Conservation (phyloP, 1,140 invertebrate species). For the Saxidomus purpurata region DNA sequence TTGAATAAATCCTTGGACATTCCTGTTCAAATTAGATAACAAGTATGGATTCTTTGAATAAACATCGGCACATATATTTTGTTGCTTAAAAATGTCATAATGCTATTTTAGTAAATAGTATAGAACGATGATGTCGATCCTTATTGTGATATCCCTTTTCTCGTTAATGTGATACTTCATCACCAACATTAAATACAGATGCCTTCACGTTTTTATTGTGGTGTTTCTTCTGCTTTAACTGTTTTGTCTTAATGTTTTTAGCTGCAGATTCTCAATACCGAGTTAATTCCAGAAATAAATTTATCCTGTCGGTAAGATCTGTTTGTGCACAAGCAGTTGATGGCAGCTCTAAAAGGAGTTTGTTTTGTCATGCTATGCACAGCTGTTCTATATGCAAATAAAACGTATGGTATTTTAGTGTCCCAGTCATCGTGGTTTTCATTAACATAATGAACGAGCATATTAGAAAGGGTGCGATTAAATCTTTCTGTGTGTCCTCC, state of each 20-base stretch:
- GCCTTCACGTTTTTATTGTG: constrained; percentile 11
- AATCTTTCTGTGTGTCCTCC: constrained; percentile 68
- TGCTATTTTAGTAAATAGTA: no score
- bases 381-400: constrained; percentile 1
- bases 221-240: neutral
- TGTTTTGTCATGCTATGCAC: neutral
- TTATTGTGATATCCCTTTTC: no score
- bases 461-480: constrained; percentile 59
- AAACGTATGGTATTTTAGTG: neutral
- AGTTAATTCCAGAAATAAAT: neutral
- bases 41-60: no score
- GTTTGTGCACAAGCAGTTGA: neutral
- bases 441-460: constrained; percentile 15
- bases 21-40: no score
- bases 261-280: neutral
- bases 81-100: no score
- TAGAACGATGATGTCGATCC: no score
- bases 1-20: no score
- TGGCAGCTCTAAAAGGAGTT: constrained; percentile 12
- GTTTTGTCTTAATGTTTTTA: neutral
- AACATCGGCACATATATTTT: no score
- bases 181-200: neutral
- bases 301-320: constrained; percentile 3
- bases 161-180: neutral
- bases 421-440: constrained; percentile 35